Percentiles rank a stretch among this genome's conserved stretches.
Conservation (phyloP, 2,113 vertebrate species). For the Herpetotheres cachinnans region DNA sequence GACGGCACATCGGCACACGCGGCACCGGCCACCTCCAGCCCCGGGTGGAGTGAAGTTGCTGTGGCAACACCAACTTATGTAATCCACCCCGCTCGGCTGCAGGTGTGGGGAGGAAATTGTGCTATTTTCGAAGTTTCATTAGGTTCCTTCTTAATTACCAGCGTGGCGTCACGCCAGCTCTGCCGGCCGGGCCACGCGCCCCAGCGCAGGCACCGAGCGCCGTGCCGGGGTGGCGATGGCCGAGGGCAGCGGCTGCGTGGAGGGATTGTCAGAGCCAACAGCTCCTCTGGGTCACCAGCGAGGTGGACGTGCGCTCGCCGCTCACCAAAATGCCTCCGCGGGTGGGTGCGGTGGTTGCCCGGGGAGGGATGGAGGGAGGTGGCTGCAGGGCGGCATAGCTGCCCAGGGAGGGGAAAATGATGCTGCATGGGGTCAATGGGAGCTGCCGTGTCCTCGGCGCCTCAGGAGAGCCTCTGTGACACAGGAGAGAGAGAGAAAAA, state of each 20-base stretch:
- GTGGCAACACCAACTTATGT: slow-evolving; percentile 70
- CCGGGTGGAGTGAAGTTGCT: slow-evolving; percentile 56
- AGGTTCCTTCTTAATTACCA: slow-evolving; percentile 7
- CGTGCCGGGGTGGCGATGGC: neutral
- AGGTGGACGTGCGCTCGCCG: accelerated
- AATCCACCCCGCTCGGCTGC: slow-evolving; percentile 63
- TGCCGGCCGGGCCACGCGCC: neutral
- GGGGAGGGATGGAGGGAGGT: neutral
- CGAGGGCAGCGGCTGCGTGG: neutral
- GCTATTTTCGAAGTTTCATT: slow-evolving; percentile 37
- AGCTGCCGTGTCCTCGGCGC: neutral
- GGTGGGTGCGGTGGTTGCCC: neutral
- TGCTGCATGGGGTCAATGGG: accelerated
- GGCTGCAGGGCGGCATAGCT: neutral
- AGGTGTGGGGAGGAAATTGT: slow-evolving; percentile 59
- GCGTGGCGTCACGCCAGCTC: neutral
- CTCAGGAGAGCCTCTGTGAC: neutral
- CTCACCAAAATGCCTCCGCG: accelerated
- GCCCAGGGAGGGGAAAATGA: neutral
- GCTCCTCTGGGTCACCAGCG: neutral
- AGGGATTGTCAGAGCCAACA: accelerated
- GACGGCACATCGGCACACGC: neutral
- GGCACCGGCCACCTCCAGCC: slow-evolving; percentile 52
- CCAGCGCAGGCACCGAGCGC: accelerated
- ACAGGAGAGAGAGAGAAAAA: neutral